A percentile compares a stretch with the other conserved stretches of the same genome.
Evolutionary conservation across 2,113 vertebrate genomes (phyloP).

Genomic region (western clawed frog (Xenopus tropicalis)): DNA sequence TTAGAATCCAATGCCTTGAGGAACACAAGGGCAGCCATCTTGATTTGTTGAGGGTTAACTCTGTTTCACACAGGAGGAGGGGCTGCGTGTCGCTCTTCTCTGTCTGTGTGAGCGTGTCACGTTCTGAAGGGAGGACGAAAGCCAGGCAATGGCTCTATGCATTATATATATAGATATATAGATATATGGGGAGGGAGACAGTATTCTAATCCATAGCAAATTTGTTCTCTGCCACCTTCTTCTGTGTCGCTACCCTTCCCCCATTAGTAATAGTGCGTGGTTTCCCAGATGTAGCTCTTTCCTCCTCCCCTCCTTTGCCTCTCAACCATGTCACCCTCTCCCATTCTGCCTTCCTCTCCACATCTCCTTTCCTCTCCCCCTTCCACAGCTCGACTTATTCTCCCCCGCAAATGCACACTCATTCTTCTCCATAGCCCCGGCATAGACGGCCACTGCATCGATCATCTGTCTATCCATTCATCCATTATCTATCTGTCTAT

Average conservation of each 20-base stretch:
- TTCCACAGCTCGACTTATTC: too few species aligned
- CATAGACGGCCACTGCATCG: not conserved
- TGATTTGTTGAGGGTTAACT: constrained; percentile 19
- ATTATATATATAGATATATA: constrained; percentile 1
- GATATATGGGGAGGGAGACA: constrained; percentile 7
- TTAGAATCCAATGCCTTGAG: too few species aligned
- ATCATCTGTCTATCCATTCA: not conserved
- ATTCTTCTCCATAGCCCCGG: not conserved
- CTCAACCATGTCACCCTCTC: constrained; percentile 28
- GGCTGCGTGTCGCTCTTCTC: not conserved
- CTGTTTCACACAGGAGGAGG: not conserved
- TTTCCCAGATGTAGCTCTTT: constrained; percentile 15
- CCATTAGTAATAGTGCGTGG: constrained; percentile 12
- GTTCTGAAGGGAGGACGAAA: not conserved
- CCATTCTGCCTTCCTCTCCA: constrained; percentile 2
- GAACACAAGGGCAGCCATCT: not conserved
- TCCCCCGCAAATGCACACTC: not conserved
- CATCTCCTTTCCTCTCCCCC: not conserved
- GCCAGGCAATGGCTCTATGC: constrained; percentile 4
- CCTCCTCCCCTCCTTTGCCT: constrained; percentile 5
- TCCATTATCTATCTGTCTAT: not conserved
- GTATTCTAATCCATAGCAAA: not conserved
- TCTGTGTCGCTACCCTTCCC: not conserved
- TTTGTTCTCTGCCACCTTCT: not conserved
- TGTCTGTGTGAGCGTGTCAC: constrained; percentile 16